phyloP scores from a whole-genome alignment of 1,140 invertebrate species.

The Lysiphlebus fabarum region DNA sequence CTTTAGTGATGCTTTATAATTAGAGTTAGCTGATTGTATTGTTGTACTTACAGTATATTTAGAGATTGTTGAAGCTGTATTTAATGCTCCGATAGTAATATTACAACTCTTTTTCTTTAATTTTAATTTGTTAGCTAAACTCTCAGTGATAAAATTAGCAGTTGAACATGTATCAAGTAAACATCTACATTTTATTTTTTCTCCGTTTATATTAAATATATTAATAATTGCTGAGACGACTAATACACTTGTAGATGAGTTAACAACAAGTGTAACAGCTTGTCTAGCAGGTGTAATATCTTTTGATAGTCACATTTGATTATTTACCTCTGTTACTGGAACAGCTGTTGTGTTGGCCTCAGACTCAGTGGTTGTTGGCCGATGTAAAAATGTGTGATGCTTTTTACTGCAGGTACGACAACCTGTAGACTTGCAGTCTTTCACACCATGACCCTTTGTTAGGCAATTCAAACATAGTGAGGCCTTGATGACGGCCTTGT shows the following conservation, averaged over 20 bases:
- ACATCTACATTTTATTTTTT: slow-evolving; percentile 9
- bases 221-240: slow-evolving; percentile 14
- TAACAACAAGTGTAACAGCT: not conserved
- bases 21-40: too few relatives aligned
- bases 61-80: not conserved
- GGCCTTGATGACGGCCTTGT: too few relatives aligned
- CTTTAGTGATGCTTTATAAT: too few relatives aligned
- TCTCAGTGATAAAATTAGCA: slow-evolving; percentile 18
- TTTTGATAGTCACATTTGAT: not conserved
- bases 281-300: not conserved
- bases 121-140: slow-evolving; percentile 6
- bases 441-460: too few relatives aligned
- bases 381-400: too few relatives aligned
- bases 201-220: not conserved
- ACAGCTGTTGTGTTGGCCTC: too few relatives aligned
- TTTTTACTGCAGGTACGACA: too few relatives aligned
- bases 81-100: slow-evolving; percentile 14
- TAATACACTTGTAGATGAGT: not conserved
- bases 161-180: slow-evolving; percentile 22
- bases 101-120: not conserved
- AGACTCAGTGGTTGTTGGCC: too few relatives aligned
- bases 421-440: too few relatives aligned
- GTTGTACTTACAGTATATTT: not conserved
- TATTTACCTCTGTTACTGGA: not conserved
- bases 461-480: too few relatives aligned